Evolutionary conservation across 2,888 invertebrate genomes (phyloP).

Genomic region (Netelia inedita): DNA sequence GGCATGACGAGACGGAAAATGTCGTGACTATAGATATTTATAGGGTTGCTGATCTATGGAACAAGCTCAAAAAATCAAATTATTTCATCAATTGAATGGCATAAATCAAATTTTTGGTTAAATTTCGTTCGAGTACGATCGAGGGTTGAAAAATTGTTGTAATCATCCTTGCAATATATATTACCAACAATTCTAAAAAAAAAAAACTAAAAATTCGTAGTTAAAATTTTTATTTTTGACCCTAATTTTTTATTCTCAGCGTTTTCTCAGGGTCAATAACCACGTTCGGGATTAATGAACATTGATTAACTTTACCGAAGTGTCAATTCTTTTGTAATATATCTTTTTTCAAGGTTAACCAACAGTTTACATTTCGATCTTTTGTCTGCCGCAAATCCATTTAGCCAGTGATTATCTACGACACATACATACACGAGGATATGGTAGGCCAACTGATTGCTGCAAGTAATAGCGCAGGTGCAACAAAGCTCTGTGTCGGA

Average conservation of each 20-base stretch:
- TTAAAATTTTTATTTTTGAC: background rate
- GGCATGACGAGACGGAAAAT: background rate
- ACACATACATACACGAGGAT: background rate
- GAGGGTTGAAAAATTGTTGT: background rate
- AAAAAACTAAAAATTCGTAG: background rate
- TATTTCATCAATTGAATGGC: background rate
- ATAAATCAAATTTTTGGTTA: background rate
- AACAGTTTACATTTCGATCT: background rate
- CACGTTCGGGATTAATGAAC: too few relatives aligned
- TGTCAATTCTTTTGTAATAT: too few relatives aligned
- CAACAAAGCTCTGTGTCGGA: constrained; percentile 12
- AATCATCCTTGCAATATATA: background rate
- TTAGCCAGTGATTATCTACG: background rate
- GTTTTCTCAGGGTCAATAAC: too few relatives aligned
- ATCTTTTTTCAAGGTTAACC: background rate
- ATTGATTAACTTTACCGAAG: background rate
- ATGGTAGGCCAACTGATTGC: constrained; percentile 1
- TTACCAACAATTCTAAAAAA: background rate
- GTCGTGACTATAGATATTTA: background rate
- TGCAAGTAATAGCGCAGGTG: constrained; percentile 40
- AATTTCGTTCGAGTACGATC: background rate
- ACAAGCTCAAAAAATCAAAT: background rate
- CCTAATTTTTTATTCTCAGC: background rate
- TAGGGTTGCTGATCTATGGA: background rate
- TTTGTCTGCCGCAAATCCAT: constrained; percentile 3